Evolutionary conservation across 1,140 invertebrate genomes (phyloP), one percentile per base, ranked within the genome.

Genomic region (Eriocheir sinensis): DNA sequence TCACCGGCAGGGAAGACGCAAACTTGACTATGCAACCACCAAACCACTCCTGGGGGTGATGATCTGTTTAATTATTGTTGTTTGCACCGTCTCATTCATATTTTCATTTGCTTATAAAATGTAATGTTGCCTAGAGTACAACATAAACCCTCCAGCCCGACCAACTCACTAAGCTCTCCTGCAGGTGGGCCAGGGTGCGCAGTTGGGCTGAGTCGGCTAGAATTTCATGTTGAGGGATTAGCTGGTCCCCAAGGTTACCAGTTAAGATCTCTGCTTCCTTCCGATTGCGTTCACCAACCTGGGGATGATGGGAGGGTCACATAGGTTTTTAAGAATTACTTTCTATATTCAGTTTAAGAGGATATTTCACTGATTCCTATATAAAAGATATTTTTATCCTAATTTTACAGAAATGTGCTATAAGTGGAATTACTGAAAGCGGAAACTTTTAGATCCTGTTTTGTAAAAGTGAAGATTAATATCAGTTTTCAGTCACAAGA

Each of bases 191-290:
- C 0, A 99, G 96, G 94, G 98, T 98, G 95, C 98, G 98, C 21
- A 99, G 97, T 95, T 98, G 98, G 48, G 97, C 97, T 60, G 98
- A 97, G 95, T 98, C 98, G 0, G 98, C 98, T 9, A 99, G 97
- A 94, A 99, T 98, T 97, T 99, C 98, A 95, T 98, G 97, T n/a
- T 97, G 97, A 9, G 98, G 98, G n/a, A 99, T 98, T 27, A 98
- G 98, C 38, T 98, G 98, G 96, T 99, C 98, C 0, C 98, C 98
- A 27, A 99, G 97, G 96, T 98, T 99, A 53, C 98, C 98, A 27
- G 98, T 99, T 2, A 99, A 97, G 96, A 99, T 99, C 96, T 99
- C 98, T 0, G 99, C 98, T 97, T 99, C 99, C 92, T 98, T 98
- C 41, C 98, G 97, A 96, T 98, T 99, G 94, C 98, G 97, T 95